Base-by-base conservation (phyloP, 1,140 invertebrate species). In the Eumeta japonica region DNA sequence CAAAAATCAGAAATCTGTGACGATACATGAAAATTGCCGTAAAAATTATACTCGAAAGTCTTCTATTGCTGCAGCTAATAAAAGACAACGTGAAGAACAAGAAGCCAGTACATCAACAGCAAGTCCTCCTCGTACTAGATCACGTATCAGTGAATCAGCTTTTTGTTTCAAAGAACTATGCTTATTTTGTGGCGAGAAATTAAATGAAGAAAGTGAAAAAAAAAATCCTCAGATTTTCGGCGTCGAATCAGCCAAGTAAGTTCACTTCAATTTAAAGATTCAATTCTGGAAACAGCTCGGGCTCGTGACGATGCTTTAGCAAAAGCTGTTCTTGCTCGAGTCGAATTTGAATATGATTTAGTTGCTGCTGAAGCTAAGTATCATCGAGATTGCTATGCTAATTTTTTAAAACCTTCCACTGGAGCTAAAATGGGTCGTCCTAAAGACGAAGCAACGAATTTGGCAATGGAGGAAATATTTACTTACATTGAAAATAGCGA, bases 371-470 rank as follows among this genome's bases (percentile, higher is more conserved):
- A 61, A 43, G 53, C 53, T 40, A 58, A 52, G 34, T 62, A 62
- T 47, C 58, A 61, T 51, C 7, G 32, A 15, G 39, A 49, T 46
- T 65, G 55, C 39, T 58, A 45, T 46, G 38, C 10, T 47, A 30
- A 3, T 28, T 60, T 55, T 16, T 37, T 55, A 16, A 45, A 30
- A 43, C 43, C 40, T 24, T 13, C 36, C 17, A 58, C 54, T 42
- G 58, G 58, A 40, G 50, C 16, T 41, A 57, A 66, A 51, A 50
- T 56, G 4, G 64, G 59, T 34, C 62, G 50, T 36, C 71, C 62
- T 53, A 16, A 49, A 52, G 36, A 47, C 36, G 37, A 44, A 28
- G 4, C 18, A 17, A 20, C 28, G 28, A 43, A 41, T 41, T 28
- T 37, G 19, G 46, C 50, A 41, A 55, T 60, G 50, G 36, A 50